Evolutionary conservation across 2,113 vertebrate species (phyloP).

Genomic region (Casuarius casuarius): DNA sequence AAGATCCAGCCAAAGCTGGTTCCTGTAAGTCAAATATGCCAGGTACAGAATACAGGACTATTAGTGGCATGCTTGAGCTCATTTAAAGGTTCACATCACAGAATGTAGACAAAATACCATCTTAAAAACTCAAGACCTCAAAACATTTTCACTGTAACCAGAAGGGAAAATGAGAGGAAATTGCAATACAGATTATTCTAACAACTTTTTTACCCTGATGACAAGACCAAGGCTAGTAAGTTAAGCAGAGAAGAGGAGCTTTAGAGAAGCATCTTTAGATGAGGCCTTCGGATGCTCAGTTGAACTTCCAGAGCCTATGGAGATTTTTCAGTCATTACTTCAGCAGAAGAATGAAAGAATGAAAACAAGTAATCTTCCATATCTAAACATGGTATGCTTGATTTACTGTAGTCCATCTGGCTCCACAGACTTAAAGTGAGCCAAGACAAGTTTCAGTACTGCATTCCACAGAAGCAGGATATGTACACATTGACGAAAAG

Average conservation of each 20-base stretch:
- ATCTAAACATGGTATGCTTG: neutral
- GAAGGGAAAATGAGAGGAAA: neutral
- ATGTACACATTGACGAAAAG: fast-evolving
- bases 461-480: neutral
- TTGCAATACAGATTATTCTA: neutral
- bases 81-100: neutral
- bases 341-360: neutral
- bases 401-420: neutral
- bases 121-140: neutral
- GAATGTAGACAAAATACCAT: neutral
- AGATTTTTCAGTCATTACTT: neutral
- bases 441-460: neutral
- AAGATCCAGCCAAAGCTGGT: neutral
- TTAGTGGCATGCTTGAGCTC: neutral
- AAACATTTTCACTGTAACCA: neutral
- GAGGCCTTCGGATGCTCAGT: neutral
- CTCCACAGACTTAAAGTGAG: neutral
- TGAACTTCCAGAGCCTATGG: neutral
- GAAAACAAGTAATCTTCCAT: neutral
- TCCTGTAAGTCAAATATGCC: neutral
- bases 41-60: neutral
- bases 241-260: neutral
- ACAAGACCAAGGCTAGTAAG: neutral
- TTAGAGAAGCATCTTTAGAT: neutral
- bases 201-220: neutral